Evolutionary conservation across 2,113 vertebrate genomes (phyloP), one percentile per base, ranked within the genome.

Genomic region (Sclerurus mexicanus): DNA sequence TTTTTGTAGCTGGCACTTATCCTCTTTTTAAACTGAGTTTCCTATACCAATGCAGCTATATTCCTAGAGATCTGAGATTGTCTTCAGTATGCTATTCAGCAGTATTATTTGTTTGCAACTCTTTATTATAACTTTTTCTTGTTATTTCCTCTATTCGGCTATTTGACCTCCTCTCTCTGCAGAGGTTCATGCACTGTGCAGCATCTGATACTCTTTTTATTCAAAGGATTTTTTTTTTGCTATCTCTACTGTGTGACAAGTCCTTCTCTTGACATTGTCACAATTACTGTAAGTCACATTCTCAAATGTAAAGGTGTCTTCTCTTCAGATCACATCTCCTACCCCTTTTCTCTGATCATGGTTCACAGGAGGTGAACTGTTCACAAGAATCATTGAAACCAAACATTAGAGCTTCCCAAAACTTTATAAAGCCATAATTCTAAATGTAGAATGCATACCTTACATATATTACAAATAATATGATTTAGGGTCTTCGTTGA

Each of bases 201-300:
- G 59, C 39, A 90, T 88, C 75, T 92, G 92, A 93, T 80, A 68
- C 20, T 90, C 47, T 75, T 86, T 91, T 94, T 49, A 79, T 71
- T 86, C 52, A 84, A 52, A 95, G 68, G 85, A 77, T 42, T 42
- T 71, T 87, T 92, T 94, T 95, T 92, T 47, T 83, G 81, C 67
- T 93, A 90, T 82, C 87, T 94, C 55, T 90, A 28, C 35, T 90
- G 90, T 86, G 63, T 88, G 82, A 92, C 93, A 92, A 88, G 95
- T 75, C 92, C 79, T 95, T 79, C 76, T 94, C 68, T 84, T 93
- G 95, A 88, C 56, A 78, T 20, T 79, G 68, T 81, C 85, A 95
- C 93, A 94, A 78, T 88, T 72, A 67, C 79, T 93, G 42, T 68
- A 95, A 95, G 72, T 94, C 93, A 95, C 68, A 95, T 93, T 96